Conservation (phyloP, 2,888 invertebrate species). For the Cyclophora punctaria region DNA sequence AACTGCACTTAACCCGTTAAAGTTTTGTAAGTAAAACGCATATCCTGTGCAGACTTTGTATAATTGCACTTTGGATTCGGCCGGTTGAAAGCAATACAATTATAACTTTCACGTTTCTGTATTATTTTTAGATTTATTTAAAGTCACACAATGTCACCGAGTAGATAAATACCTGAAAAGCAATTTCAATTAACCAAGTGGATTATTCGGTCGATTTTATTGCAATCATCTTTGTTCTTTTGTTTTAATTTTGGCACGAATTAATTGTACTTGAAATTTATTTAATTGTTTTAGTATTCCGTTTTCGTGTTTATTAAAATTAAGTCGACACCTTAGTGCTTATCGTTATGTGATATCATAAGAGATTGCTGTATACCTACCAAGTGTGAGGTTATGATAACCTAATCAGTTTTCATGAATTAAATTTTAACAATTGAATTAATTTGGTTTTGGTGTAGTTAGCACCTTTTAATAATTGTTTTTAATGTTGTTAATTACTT, state of each 20-base stretch:
- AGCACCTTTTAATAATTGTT: too few relatives aligned
- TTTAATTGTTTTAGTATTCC: too few relatives aligned
- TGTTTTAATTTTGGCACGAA: background rate
- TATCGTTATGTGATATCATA: background rate
- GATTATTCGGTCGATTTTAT: background rate
- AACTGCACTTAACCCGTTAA: conserved; percentile 28
- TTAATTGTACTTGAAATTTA: background rate
- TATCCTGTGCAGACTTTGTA: conserved; percentile 54
- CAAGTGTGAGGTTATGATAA: too few relatives aligned
- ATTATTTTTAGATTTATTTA: conserved; percentile 13
- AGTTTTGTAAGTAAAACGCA: conserved; percentile 27
- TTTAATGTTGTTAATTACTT: too few relatives aligned
- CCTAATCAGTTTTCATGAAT: too few relatives aligned
- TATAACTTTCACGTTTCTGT: conserved; percentile 36
- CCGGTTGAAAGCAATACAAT: conserved; percentile 40
- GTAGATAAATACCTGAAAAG: background rate
- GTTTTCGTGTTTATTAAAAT: too few relatives aligned
- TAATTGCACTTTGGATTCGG: conserved; percentile 49
- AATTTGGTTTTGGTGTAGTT: too few relatives aligned
- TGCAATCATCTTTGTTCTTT: background rate
- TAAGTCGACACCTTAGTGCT: background rate
- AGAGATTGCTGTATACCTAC: too few relatives aligned
- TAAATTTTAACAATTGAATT: too few relatives aligned
- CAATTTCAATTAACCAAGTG: background rate
- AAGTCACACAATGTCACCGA: conserved; percentile 2